phyloP scores from a whole-genome alignment of 2,113 vertebrate species.

The Ammospiza caudacuta region DNA sequence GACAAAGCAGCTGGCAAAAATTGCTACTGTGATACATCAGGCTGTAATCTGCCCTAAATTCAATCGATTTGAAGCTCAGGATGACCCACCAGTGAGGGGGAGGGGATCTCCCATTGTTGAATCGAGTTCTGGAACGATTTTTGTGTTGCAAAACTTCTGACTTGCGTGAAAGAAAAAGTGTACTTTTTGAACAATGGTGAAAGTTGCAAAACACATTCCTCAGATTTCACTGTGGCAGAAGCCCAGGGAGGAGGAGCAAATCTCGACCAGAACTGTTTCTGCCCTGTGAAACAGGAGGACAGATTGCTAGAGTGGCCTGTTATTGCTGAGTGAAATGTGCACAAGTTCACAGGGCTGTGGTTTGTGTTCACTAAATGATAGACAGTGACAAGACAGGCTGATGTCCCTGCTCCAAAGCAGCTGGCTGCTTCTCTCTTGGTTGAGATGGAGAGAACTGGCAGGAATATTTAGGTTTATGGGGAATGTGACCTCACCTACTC shows the following conservation, averaged over 20 bases:
- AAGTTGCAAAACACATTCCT: slow-evolving; percentile 33
- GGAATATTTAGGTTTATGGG: neutral
- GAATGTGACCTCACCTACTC: neutral
- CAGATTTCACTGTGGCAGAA: neutral
- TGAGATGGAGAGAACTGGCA: neutral
- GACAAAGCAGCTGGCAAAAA: neutral
- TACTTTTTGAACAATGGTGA: neutral
- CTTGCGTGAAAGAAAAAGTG: neutral
- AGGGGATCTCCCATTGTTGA: neutral
- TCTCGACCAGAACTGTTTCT: neutral
- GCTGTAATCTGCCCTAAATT: neutral
- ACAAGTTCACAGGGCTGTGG: neutral
- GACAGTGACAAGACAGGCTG: fast-evolving
- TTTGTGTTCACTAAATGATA: fast-evolving
- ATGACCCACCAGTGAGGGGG: neutral
- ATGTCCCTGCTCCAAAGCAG: neutral
- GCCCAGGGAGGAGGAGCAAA: neutral
- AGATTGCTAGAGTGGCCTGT: neutral
- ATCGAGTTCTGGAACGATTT: neutral
- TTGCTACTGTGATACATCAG: neutral
- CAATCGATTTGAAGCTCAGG: neutral
- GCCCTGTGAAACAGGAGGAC: neutral
- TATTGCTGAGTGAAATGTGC: neutral
- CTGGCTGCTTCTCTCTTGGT: neutral
- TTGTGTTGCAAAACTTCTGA: neutral